Evolutionary conservation across 2,888 invertebrate genomes (phyloP).

Genomic region (Aricia artaxerxes): DNA sequence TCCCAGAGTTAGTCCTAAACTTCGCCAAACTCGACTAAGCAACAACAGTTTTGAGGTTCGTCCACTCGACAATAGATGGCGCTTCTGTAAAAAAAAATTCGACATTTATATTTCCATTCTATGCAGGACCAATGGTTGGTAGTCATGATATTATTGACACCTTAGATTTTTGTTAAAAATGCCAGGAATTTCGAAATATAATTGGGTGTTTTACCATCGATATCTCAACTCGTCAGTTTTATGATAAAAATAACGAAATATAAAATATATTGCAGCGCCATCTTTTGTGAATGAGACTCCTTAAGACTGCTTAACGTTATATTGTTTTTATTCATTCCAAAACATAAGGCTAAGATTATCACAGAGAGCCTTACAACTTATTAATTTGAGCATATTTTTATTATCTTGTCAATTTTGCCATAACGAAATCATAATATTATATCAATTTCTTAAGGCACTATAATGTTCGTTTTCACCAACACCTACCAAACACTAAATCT

Average conservation of each 20-base stretch:
- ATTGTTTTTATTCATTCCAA: conserved; percentile 32
- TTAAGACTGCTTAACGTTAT: conserved; percentile 20
- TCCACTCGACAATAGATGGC: background rate
- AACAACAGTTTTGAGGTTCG: conserved; percentile 30
- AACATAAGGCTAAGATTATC: background rate
- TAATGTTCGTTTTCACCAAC: no score
- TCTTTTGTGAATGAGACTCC: background rate
- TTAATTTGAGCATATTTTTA: no score
- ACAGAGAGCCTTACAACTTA: background rate
- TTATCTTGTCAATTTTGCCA: no score
- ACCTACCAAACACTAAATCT: no score
- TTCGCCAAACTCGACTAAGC: conserved; percentile 43
- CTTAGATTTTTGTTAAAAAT: no score
- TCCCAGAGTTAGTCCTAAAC: conserved; percentile 40
- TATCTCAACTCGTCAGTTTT: background rate
- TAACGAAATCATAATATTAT: no score
- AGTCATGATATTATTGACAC: no score
- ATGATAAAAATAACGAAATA: background rate
- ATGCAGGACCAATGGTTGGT: no score
- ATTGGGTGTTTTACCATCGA: no score
- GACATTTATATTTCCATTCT: no score
- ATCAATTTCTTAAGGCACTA: no score
- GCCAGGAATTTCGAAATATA: no score
- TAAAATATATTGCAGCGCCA: conserved; percentile 16
- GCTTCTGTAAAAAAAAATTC: background rate